Conservation (phyloP, 2,888 invertebrate genomes). For the Malachius bipustulatus region DNA sequence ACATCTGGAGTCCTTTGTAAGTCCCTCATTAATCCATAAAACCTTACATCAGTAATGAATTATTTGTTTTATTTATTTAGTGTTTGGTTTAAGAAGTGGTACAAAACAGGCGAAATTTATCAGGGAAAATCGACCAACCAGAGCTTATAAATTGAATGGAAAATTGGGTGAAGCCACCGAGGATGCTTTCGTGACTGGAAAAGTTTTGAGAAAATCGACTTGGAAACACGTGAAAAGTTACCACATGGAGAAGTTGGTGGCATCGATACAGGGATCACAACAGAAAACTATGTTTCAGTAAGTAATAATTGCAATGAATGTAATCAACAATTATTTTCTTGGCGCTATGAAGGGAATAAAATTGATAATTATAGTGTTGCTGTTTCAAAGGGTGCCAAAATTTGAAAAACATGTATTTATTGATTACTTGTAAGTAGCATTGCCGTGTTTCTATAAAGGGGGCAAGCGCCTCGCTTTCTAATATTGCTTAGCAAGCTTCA, state of each 20-base stretch:
- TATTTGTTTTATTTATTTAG: constrained; percentile 34
- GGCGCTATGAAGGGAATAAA: background rate
- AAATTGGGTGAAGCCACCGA: constrained; percentile 66
- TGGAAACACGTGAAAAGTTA: constrained; percentile 57
- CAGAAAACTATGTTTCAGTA: constrained; percentile 79
- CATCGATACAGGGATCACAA: constrained; percentile 74
- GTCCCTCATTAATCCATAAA: constrained; percentile 24
- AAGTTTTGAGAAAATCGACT: constrained; percentile 55
- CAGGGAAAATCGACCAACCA: constrained; percentile 48
- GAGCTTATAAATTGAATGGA: constrained; percentile 64
- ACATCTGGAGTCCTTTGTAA: constrained; percentile 65
- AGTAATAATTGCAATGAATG: constrained; percentile 37
- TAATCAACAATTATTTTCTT: no score
- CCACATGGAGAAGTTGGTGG: constrained; percentile 60
- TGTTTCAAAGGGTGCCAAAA: no score
- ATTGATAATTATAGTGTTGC: background rate
- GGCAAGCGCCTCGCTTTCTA: no score
- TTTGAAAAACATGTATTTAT: no score
- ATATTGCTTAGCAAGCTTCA: no score
- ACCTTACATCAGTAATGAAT: no score
- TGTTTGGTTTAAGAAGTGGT: constrained; percentile 63
- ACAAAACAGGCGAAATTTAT: constrained; percentile 44
- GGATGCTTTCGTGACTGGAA: constrained; percentile 58
- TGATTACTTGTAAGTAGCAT: no score
- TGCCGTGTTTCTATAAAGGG: no score